A percentile compares a stretch with the other conserved stretches of the same genome.
These are phyloP conservation scores for Penaeus vannamei DNA, from an alignment of 1,140 invertebrate genomes.

Conservation along the genomic window DNA sequence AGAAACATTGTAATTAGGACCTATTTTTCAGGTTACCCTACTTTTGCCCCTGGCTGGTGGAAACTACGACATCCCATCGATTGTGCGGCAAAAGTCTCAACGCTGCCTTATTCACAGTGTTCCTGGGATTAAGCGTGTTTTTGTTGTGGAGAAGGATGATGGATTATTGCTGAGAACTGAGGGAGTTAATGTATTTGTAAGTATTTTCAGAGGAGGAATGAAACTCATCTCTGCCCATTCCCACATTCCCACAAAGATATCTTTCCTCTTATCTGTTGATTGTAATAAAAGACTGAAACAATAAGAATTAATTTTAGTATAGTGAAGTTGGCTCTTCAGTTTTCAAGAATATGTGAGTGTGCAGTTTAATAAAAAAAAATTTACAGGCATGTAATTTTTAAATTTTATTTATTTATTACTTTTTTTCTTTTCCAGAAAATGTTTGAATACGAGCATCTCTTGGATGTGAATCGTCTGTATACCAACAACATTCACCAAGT, in stretches of 20 bases:
- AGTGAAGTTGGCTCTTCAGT: not conserved
- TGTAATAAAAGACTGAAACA: too few species aligned
- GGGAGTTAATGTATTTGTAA: slow-evolving; percentile 90
- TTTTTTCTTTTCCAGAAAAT: slow-evolving; percentile 79
- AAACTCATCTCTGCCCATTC: too few species aligned
- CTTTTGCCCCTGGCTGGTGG: slow-evolving; percentile 58
- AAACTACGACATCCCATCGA: slow-evolving; percentile 82
- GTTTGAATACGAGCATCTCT: slow-evolving; percentile 83
- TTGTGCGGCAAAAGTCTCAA: slow-evolving; percentile 82
- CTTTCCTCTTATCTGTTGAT: too few species aligned
- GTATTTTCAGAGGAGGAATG: slow-evolving; percentile 49
- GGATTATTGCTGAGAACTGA: slow-evolving; percentile 88
- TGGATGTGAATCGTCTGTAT: slow-evolving; percentile 91
- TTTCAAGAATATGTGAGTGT: too few species aligned
- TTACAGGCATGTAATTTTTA: slow-evolving; percentile 23
- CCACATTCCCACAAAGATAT: too few species aligned
- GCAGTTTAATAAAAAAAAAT: not conserved
- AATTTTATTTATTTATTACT: slow-evolving; percentile 14
- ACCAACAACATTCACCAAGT: slow-evolving; percentile 96
- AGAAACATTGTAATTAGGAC: not conserved
- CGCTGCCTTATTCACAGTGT: slow-evolving; percentile 86
- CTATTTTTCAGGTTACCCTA: slow-evolving; percentile 43
- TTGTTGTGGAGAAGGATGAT: slow-evolving; percentile 75
- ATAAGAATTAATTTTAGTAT: too few species aligned
- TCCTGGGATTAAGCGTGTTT: slow-evolving; percentile 85